Evolutionary conservation across 2,888 invertebrate species (phyloP), one percentile per base, ranked within the genome.

Genomic region (Drosophila pullipes): DNA sequence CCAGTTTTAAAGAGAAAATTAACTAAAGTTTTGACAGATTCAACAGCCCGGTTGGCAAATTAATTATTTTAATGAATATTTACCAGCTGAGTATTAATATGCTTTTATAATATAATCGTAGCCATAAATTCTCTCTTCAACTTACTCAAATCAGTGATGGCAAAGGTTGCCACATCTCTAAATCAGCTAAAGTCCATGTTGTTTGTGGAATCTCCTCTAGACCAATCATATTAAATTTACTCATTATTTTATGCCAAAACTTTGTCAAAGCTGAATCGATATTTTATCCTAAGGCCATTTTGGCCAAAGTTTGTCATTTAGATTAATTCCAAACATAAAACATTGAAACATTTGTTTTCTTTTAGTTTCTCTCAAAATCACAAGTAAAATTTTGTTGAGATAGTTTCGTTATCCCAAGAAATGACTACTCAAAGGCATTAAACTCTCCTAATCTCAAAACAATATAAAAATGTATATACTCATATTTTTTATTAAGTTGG

Each of bases 21-120:
- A 58, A 16, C 30, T 16, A 41, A 58, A 41, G 30, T 58, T 31
- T 30, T n/a, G 30, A 58, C 30, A 58, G 31, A 44, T 41, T 44
- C 41, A 31, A 41, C 22, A 39, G n/a, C 16, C 10, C 5, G 30
- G 22, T 22, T 31, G 44, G 22, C 0, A 31, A 30, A 41, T 44
- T 31, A 58, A 31, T 44, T 30, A 58, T 22, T 58, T 58, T 2
- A 22, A 22, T 16, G 16, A 9, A 39, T 39, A 16, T 30, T n/a
- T 13, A 7, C 5, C 10, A 25, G 18, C 7, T 9, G n/a, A 13
- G 3, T 18, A n/a, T 39, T 0, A 39, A n/a, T 7, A 57, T 28
- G 18, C 18, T 28, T 18, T 13, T 28, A n/a, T 13, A n/a, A 37
- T n/a, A 13, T 5, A n/a, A n/a, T 16, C 22, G 11, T 22, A 13